These are phyloP conservation scores for Epizoanthus ramosus DNA, from an alignment of 92 coral and sea anemone species.

Conservation along the genomic window DNA sequence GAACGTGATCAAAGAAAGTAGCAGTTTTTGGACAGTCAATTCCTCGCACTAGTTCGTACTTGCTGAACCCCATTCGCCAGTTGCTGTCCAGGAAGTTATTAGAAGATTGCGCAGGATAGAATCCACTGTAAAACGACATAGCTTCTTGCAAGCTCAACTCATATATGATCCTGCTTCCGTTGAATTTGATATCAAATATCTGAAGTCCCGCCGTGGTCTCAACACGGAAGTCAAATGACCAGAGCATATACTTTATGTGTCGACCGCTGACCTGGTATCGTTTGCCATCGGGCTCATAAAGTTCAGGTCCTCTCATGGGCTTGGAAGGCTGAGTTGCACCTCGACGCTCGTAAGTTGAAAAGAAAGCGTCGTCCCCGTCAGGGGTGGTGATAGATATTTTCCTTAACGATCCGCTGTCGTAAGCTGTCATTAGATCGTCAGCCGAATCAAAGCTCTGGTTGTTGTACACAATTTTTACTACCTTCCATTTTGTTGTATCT, in stretches of 20 bases:
- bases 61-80: constrained; percentile 66
- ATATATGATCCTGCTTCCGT: constrained; percentile 70
- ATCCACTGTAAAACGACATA: constrained; percentile 66
- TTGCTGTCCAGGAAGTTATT: constrained; percentile 58
- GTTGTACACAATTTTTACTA: constrained; percentile 60
- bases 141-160: constrained; percentile 81
- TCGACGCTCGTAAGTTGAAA: constrained; percentile 58
- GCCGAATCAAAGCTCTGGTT: constrained; percentile 61
- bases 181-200: constrained; percentile 68
- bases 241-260: constrained; percentile 72
- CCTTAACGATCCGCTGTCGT: constrained; percentile 14
- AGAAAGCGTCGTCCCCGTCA: constrained; percentile 12
- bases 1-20: constrained; percentile 60
- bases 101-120: constrained; percentile 58
- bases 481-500: constrained; percentile 59
- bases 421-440: constrained; percentile 49
- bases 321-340: constrained; percentile 59
- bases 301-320: constrained; percentile 67
- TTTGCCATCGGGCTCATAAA: constrained; percentile 73
- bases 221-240: constrained; percentile 76
- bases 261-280: constrained; percentile 68
- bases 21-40: constrained; percentile 72
- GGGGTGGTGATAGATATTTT: constrained; percentile 52
- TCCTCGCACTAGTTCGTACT: constrained; percentile 67
- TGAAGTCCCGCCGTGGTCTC: constrained; percentile 65